phyloP scores from a whole-genome alignment of 2,797 vertebrate species.

The Chloroceryle inda region DNA sequence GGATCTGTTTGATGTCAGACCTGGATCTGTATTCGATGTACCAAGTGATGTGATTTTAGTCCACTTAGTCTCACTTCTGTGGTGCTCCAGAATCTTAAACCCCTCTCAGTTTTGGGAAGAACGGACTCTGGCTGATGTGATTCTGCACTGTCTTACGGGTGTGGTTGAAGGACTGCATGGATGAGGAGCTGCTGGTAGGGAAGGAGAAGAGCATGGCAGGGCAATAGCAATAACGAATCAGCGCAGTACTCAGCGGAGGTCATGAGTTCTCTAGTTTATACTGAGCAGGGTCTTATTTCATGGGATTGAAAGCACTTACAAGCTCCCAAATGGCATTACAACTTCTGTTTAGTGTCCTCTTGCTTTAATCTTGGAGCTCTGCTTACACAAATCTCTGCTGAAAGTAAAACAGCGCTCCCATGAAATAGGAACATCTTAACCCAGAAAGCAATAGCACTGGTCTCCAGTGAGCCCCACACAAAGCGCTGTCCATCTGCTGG shows the following conservation, averaged over 20 bases:
- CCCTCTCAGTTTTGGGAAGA: neutral
- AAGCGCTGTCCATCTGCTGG: neutral
- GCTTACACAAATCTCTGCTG: neutral
- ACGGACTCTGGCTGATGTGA: neutral
- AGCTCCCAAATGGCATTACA: neutral
- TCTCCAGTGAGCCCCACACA: neutral
- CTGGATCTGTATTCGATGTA: neutral
- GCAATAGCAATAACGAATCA: neutral
- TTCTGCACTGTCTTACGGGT: neutral
- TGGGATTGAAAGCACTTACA: neutral
- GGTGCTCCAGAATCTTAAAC: constrained; percentile 9
- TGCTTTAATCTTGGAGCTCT: neutral
- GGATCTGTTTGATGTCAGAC: neutral
- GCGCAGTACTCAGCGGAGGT: neutral
- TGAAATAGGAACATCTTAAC: neutral
- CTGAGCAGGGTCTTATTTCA: neutral
- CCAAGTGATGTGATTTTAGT: neutral
- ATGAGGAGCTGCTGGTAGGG: neutral
- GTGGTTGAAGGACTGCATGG: neutral
- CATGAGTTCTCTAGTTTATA: neutral
- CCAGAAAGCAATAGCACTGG: neutral
- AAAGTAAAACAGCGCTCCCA: neutral
- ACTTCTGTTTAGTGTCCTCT: neutral
- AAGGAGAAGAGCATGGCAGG: neutral
- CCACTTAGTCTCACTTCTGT: neutral